Evolutionary conservation across 2,113 vertebrate species (phyloP).

Genomic region (Proteles cristata): DNA sequence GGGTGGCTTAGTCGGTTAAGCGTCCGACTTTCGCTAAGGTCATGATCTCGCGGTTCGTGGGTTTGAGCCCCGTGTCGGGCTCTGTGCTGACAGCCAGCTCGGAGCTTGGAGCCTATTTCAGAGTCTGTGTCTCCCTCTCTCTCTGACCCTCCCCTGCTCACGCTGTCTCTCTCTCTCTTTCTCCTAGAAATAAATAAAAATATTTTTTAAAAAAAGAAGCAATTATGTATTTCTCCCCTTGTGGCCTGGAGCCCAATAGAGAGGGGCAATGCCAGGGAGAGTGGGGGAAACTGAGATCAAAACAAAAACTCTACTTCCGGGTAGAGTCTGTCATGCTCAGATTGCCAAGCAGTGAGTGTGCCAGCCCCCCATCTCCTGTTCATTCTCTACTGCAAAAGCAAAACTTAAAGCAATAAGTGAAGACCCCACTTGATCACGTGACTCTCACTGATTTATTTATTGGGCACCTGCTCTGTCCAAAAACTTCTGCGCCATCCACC

Average conservation of each 20-base stretch:
- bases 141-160: no score
- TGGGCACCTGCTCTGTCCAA: not conserved
- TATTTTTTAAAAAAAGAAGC: no score
- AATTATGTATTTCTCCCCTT: not conserved
- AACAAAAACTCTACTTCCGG: not conserved
- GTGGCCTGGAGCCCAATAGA: not conserved
- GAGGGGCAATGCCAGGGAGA: not conserved
- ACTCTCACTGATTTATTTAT: not conserved
- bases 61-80: no score
- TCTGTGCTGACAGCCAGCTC: no score
- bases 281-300: not conserved
- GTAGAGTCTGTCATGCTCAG: not conserved
- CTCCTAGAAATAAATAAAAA: no score
- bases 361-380: not conserved
- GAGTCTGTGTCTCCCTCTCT: no score
- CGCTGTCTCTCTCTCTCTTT: no score
- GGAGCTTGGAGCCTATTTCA: no score
- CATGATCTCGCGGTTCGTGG: no score
- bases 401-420: not conserved
- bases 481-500: not conserved
- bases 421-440: not conserved
- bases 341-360: not conserved
- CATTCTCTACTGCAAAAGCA: not conserved
- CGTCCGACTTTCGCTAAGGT: no score
- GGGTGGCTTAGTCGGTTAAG: no score